Base-by-base conservation (phyloP, 2,797 vertebrate genomes). In the Peromyscus eremicus region DNA sequence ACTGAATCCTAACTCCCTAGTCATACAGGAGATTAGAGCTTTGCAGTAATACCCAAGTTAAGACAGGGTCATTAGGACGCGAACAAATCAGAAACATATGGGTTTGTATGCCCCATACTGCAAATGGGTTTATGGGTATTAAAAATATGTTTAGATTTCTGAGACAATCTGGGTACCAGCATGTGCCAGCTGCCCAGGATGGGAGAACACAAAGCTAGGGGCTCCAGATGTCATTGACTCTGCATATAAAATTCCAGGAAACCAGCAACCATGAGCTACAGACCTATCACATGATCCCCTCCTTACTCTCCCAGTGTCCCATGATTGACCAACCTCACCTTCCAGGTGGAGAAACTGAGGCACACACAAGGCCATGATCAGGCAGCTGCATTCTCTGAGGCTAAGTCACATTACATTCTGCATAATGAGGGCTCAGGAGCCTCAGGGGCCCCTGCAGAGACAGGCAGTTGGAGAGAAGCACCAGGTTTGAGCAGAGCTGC, bases 311-410 rank as follows among this genome's bases (percentile, higher is more conserved):
- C n/a, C 9, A 17, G 55, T 10, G 25, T 62, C 60, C 52, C 0
- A 0, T 2, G 0, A 40, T 46, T 7, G 32, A 25, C 0, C 19
- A 17, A 5, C n/a, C 46, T 25, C 79, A 34, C 2, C 27, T 79
- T 66, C 11, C 14, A 29, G 88, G 46, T 17, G 23, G 66, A 77
- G n/a, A 60, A 76, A 27, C 19, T 34, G 40, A 77, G 52, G 25
- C 2, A 4, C 23, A 32, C 52, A 5, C 25, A 29, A 71, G 55
- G 21, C 79, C 0, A 0, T 12, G 68, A 46, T 17, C 68, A 29
- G 46, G 40, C 29, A 16, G 11, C 57, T 37, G 79, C 84, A 32
- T 70, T 2, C 55, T 6, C 1, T 4, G 25, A 49, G 77, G 12
- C 64, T 3, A 49, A 19, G 25, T 13, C 32, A 1, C 12, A 70